Evolutionary conservation across 2,888 invertebrate species (phyloP).

Genomic region (Allacma fusca): DNA sequence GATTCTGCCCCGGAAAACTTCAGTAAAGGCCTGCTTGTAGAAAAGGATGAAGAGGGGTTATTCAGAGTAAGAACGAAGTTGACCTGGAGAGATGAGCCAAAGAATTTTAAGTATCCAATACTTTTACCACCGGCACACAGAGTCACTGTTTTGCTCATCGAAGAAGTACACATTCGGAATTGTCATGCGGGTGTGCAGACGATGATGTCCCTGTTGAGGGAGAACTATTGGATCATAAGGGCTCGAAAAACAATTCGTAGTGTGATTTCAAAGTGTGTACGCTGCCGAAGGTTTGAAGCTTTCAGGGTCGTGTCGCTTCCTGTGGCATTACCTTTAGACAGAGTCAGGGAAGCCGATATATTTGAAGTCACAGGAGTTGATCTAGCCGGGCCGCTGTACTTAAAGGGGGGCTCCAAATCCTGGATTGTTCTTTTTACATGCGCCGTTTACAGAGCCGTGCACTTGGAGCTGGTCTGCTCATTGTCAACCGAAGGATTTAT

Average conservation of each 20-base stretch:
- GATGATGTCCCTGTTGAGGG: neutral
- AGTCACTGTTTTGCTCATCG: neutral
- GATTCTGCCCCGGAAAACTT: too few species aligned
- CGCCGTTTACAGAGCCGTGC: constrained; percentile 43
- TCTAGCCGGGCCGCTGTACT: constrained; percentile 63
- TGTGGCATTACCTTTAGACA: constrained; percentile 60
- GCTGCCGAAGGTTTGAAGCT: neutral
- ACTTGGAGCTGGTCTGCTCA: constrained; percentile 47
- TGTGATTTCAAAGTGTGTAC: neutral
- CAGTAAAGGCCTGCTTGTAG: too few species aligned
- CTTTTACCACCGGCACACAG: neutral
- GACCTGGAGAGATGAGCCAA: too few species aligned
- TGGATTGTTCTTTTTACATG: constrained; percentile 48
- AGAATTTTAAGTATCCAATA: neutral
- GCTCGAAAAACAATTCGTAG: neutral
- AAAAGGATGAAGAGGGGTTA: too few species aligned
- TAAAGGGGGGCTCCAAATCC: constrained; percentile 54
- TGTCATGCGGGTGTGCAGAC: neutral
- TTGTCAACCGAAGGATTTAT: constrained; percentile 48
- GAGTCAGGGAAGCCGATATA: constrained; percentile 59
- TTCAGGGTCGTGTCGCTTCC: neutral
- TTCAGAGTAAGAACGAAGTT: too few species aligned
- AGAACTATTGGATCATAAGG: constrained; percentile 2
- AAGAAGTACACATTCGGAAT: too few species aligned
- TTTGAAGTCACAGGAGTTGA: constrained; percentile 63